A percentile compares a stretch with the other conserved stretches of the same genome.
Evolutionary conservation across 2,797 vertebrate species (phyloP).

Genomic region (Myotis myotis): DNA sequence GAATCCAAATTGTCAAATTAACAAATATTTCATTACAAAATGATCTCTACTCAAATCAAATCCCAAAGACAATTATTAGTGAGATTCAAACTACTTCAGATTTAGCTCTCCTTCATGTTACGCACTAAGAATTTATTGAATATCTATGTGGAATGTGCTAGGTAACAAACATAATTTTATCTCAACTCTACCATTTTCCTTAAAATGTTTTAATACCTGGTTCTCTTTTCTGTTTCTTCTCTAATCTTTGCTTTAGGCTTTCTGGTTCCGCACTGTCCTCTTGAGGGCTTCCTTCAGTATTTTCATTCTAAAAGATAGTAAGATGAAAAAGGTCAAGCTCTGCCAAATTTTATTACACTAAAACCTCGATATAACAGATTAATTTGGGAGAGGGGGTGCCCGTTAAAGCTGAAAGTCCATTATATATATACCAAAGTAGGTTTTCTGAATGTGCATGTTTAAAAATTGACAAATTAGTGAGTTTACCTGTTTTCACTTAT

Average conservation of each 20-base stretch:
- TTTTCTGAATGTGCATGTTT: background rate
- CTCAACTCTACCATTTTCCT: background rate
- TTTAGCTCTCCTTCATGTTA: background rate
- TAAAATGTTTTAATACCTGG: constrained; percentile 73
- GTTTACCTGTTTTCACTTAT: background rate
- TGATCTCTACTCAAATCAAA: constrained; percentile 26
- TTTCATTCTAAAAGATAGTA: constrained; percentile 86
- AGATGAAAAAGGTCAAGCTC: constrained; percentile 46
- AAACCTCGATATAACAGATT: background rate
- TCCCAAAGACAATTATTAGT: background rate
- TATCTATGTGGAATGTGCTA: background rate
- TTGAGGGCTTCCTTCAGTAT: constrained; percentile 83
- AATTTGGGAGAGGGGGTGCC: background rate
- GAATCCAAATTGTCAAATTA: background rate
- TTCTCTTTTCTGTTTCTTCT: constrained; percentile 86
- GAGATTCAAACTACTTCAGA: background rate
- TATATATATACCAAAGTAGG: background rate
- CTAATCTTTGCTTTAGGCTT: constrained; percentile 80
- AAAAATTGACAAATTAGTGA: background rate
- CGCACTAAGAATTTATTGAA: background rate
- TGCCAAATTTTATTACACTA: background rate
- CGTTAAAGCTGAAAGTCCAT: background rate
- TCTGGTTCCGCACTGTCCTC: constrained; percentile 69
- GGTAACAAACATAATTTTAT: background rate
- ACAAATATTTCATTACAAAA: constrained; percentile 3